Conservation (phyloP, 2,797 vertebrate genomes). For the Scomberomorus guttatus region DNA sequence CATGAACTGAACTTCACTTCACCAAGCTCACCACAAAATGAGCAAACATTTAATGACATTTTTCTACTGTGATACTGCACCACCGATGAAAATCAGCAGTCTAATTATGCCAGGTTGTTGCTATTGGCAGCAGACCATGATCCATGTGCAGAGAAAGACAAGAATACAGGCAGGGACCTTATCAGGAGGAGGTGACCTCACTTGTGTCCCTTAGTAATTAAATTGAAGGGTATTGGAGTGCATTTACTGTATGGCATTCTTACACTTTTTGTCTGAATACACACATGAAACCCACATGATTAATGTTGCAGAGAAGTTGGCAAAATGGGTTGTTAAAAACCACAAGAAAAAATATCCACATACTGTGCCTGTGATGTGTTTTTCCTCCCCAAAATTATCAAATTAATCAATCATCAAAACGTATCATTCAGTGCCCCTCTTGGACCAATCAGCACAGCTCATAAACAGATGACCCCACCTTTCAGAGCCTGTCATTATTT, state of each 20-base stretch:
- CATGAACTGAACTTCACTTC: background rate
- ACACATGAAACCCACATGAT: conserved; percentile 47
- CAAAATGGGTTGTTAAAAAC: conserved; percentile 25
- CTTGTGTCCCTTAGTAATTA: conserved; percentile 49
- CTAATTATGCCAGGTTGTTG: conserved; percentile 60
- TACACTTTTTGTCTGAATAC: conserved; percentile 37
- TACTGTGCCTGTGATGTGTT: background rate
- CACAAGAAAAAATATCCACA: conserved; percentile 24
- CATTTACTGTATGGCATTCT: conserved; percentile 34
- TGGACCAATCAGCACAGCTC: conserved; percentile 52
- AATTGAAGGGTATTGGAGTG: conserved; percentile 38
- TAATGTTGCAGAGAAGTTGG: conserved; percentile 29
- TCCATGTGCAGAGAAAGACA: conserved; percentile 27
- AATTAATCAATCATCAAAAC: conserved; percentile 43
- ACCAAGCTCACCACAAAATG: background rate
- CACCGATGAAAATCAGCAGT: conserved; percentile 48
- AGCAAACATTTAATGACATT: conserved; percentile 35
- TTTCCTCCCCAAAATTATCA: conserved; percentile 32
- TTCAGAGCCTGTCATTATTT: conserved; percentile 61
- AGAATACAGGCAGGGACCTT: conserved; percentile 36
- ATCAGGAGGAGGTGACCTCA: conserved; percentile 62
- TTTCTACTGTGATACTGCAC: conserved; percentile 34
- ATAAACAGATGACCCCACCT: conserved; percentile 51
- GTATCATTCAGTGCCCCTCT: conserved; percentile 29
- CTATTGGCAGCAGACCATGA: conserved; percentile 59